These are phyloP conservation scores for Holothuria glaberrima DNA, from an alignment of 35 echinoderm and acorn worm genomes.

Conservation along the genomic window DNA sequence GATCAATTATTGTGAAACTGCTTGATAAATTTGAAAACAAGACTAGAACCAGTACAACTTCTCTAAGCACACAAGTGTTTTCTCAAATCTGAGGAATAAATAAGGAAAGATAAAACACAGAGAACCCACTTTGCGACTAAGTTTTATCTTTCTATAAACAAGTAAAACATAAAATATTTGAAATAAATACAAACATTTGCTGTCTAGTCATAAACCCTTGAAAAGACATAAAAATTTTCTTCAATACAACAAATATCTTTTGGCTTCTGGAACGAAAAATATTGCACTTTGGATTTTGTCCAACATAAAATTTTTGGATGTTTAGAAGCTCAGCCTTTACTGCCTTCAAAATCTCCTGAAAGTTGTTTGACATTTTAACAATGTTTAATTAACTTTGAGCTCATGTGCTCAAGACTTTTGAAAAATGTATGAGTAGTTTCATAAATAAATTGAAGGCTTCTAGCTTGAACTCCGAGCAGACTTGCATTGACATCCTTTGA, in stretches of 20 bases:
- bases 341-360: too few relatives aligned
- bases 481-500: too few relatives aligned
- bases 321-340: too few relatives aligned
- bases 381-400: too few relatives aligned
- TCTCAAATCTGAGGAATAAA: slow-evolving; percentile 14
- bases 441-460: too few relatives aligned
- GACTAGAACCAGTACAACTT: slow-evolving; percentile 26
- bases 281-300: slow-evolving; percentile 39
- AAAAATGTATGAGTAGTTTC: too few relatives aligned
- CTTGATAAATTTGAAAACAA: slow-evolving; percentile 49
- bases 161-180: slow-evolving; percentile 42
- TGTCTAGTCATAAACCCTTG: slow-evolving; percentile 2
- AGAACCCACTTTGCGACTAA: not conserved
- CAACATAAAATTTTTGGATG: not conserved
- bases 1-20: slow-evolving; percentile 27
- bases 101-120: not conserved
- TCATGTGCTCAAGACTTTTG: too few relatives aligned
- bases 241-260: slow-evolving; percentile 35
- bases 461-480: too few relatives aligned
- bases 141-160: not conserved
- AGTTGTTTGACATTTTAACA: too few relatives aligned
- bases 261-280: slow-evolving; percentile 39
- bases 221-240: slow-evolving; percentile 24
- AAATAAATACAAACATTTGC: slow-evolving; percentile 50
- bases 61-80: slow-evolving; percentile 35